Evolutionary conservation across 2,888 invertebrate species (phyloP).

Genomic region (Zygogramma bicolorata): DNA sequence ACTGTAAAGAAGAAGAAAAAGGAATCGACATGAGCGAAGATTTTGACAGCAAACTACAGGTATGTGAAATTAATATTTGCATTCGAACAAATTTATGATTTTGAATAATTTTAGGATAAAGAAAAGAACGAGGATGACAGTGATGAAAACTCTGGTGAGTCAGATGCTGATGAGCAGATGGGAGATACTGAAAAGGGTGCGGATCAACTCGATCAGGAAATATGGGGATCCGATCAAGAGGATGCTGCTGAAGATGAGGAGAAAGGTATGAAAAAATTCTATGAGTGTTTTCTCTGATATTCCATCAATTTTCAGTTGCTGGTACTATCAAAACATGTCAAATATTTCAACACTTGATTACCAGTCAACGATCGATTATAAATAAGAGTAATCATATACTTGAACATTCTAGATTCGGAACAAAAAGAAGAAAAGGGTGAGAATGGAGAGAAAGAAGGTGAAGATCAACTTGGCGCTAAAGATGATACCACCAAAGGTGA

Average conservation of each 20-base stretch:
- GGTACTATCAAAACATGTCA: not conserved
- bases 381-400: no score
- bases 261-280: conserved; percentile 62
- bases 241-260: conserved; percentile 75
- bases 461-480: conserved; percentile 83
- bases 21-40: conserved; percentile 97
- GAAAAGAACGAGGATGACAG: conserved; percentile 69
- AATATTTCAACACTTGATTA: not conserved
- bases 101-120: conserved; percentile 45
- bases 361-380: no score
- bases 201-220: conserved; percentile 83
- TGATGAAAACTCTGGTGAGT: conserved; percentile 74
- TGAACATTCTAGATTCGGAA: conserved; percentile 31
- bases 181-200: conserved; percentile 92
- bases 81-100: not conserved
- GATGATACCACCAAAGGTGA: conserved; percentile 69
- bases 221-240: conserved; percentile 89
- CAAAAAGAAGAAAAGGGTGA: conserved; percentile 67
- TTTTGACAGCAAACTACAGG: conserved; percentile 89
- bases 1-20: conserved; percentile 89
- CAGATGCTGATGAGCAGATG: conserved; percentile 95
- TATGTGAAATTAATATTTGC: conserved; percentile 44
- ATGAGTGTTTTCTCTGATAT: not conserved
- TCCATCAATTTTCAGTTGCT: not conserved
- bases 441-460: conserved; percentile 73